Percentiles rank a stretch among this genome's conserved stretches.
phyloP scores from a whole-genome alignment of 1,140 invertebrate genomes.

The Hormaphis cornu region DNA sequence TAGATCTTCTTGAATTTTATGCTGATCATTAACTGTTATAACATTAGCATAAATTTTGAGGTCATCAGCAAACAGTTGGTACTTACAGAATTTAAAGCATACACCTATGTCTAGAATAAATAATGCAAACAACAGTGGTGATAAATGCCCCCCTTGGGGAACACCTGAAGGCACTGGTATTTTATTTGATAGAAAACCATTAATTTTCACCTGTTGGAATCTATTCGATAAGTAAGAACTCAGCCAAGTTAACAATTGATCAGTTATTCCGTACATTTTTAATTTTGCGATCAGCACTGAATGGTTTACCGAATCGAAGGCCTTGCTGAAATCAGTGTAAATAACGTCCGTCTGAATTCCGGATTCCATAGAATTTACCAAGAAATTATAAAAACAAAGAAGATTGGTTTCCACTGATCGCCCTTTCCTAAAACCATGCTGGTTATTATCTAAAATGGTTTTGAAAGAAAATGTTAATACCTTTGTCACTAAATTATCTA shows the following conservation, averaged over 20 bases:
- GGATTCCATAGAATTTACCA: slow-evolving; percentile 8
- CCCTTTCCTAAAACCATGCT: no score
- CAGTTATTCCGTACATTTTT: slow-evolving; percentile 2
- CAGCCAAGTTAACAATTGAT: background rate
- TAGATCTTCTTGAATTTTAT: background rate
- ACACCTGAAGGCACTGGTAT: background rate
- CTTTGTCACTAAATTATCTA: background rate
- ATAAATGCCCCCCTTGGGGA: background rate
- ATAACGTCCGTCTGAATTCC: slow-evolving; percentile 35
- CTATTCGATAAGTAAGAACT: background rate
- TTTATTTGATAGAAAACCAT: background rate
- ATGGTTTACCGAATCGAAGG: no score
- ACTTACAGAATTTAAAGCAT: background rate
- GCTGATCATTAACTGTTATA: background rate
- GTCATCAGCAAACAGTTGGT: no score
- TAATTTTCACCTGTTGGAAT: background rate
- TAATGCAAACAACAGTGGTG: background rate
- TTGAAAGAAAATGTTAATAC: background rate
- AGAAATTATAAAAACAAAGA: background rate
- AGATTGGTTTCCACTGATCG: background rate
- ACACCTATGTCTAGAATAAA: background rate
- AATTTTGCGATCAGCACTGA: slow-evolving; percentile 35
- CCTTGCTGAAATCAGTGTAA: slow-evolving; percentile 38
- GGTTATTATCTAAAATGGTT: background rate
- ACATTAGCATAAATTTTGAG: background rate